phyloP scores from a whole-genome alignment of 2,113 vertebrate species.

The Alectura lathami region DNA sequence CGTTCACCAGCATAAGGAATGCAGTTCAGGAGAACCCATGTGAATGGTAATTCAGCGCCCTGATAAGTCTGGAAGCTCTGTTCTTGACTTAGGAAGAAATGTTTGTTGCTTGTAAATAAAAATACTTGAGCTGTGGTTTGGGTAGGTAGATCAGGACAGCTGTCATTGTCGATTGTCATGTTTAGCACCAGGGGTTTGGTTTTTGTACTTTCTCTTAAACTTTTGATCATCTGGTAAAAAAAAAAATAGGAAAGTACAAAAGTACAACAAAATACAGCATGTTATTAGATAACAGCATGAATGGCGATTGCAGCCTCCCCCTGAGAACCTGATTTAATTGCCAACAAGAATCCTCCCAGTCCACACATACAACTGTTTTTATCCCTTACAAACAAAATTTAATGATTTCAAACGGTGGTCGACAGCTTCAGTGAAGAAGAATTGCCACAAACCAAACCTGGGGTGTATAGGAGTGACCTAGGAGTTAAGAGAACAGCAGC shows the following conservation, averaged over 20 bases:
- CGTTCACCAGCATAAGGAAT: neutral
- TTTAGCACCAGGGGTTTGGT: neutral
- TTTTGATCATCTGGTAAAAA: neutral
- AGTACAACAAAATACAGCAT: neutral
- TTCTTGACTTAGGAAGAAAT: neutral
- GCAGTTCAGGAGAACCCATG: neutral
- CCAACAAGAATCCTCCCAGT: neutral
- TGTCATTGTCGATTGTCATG: neutral
- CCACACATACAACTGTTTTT: neutral
- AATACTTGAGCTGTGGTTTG: neutral
- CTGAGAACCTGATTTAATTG: neutral
- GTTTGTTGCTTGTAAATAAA: neutral
- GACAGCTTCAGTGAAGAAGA: neutral
- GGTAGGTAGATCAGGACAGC: neutral
- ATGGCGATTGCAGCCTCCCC: neutral
- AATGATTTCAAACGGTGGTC: neutral
- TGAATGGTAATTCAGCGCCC: neutral
- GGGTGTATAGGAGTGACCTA: neutral
- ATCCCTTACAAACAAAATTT: neutral
- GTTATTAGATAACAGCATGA: neutral
- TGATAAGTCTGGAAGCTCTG: neutral
- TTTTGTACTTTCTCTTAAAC: constrained; percentile 16
- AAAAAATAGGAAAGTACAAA: neutral
- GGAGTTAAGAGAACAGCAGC: constrained; percentile 13
- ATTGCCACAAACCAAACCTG: neutral